phyloP scores from a whole-genome alignment of 2,113 vertebrate genomes.

The Cairina moschata region DNA sequence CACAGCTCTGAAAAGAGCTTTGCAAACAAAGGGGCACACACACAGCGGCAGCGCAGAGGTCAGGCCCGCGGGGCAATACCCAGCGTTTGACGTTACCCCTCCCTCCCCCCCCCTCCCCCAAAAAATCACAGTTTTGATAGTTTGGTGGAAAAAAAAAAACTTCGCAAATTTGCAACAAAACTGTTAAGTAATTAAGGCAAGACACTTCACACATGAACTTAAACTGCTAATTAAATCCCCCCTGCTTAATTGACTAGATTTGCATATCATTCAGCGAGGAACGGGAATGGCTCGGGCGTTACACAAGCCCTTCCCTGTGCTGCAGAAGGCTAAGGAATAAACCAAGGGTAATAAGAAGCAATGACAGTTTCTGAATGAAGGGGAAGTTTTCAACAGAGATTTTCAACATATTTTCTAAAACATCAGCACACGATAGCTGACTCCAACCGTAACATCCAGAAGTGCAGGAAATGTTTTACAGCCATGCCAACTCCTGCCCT shows the following conservation, averaged over 20 bases:
- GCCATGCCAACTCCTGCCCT: not conserved
- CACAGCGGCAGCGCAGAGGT: constrained; percentile 37
- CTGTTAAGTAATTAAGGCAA: constrained; percentile 88
- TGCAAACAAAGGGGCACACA: not conserved
- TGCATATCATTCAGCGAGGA: constrained; percentile 83
- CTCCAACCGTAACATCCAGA: fast-evolving
- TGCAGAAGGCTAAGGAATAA: constrained; percentile 36
- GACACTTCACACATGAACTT: constrained; percentile 87
- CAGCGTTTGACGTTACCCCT: constrained; percentile 16
- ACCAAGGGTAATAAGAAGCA: not conserved
- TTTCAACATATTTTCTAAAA: not conserved
- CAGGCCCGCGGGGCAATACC: constrained; percentile 45
- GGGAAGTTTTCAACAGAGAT: not conserved
- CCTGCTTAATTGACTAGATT: constrained; percentile 89
- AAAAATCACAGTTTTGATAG: constrained; percentile 80
- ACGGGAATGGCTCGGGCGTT: constrained; percentile 72
- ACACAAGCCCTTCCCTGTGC: constrained; percentile 15
- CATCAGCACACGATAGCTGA: not conserved
- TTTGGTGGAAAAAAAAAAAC: constrained; percentile 74
- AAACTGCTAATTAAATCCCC: constrained; percentile 90
- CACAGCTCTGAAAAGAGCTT: not conserved
- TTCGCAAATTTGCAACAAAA: constrained; percentile 86
- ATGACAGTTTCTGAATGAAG: not conserved
- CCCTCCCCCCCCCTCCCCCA: not conserved
- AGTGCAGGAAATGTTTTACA: not conserved